Conservation (phyloP, 2,113 vertebrate species). For the Phaethon lepturus region DNA sequence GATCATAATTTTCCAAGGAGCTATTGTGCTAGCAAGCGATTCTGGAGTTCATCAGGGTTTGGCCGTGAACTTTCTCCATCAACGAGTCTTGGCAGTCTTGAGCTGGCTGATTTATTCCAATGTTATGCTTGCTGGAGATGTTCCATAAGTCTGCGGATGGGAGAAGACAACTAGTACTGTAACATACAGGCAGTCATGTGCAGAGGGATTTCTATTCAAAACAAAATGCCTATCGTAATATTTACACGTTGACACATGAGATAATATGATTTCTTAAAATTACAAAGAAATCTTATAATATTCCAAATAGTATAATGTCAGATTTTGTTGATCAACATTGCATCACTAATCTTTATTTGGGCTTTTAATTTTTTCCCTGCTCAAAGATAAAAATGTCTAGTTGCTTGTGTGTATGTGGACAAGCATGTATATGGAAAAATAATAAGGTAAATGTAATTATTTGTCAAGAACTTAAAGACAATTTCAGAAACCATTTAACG, state of each 20-base stretch:
- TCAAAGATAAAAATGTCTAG: not conserved
- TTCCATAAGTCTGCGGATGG: not conserved
- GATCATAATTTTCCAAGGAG: not conserved
- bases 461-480: not conserved
- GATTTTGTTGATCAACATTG: not conserved
- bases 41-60: not conserved
- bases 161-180: not conserved
- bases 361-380: not conserved
- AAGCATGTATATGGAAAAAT: not conserved
- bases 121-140: not conserved
- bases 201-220: not conserved
- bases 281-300: not conserved
- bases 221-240: not conserved
- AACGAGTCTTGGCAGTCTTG: not conserved
- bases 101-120: not conserved
- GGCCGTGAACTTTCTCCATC: not conserved
- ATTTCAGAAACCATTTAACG: slow-evolving; percentile 12
- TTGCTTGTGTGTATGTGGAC: not conserved
- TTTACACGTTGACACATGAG: not conserved
- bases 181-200: not conserved
- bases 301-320: not conserved
- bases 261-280: not conserved
- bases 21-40: not conserved
- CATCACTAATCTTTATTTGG: not conserved
- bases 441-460: not conserved